Percentiles rank a stretch among this genome's conserved stretches.
phyloP scores from a whole-genome alignment of 2,113 vertebrate genomes.

The Anguilla japonica region DNA sequence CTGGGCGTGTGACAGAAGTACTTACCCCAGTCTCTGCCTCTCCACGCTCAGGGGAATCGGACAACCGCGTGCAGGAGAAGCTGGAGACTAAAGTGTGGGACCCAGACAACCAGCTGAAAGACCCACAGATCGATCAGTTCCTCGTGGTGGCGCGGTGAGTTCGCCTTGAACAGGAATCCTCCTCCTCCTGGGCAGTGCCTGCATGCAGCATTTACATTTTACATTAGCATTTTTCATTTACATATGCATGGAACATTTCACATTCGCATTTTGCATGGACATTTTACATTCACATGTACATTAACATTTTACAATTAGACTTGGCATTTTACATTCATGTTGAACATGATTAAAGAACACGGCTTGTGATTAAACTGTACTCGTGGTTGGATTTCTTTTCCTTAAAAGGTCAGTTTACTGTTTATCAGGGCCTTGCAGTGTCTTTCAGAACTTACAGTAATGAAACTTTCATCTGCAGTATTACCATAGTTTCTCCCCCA shows the following conservation, averaged over 20 bases:
- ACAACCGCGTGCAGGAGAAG: constrained; percentile 85
- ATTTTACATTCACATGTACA: too few relatives aligned
- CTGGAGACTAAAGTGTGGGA: constrained; percentile 94
- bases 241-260: too few relatives aligned
- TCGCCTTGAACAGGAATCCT: neutral
- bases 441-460: neutral
- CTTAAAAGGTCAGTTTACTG: neutral
- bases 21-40: too few relatives aligned
- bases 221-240: too few relatives aligned
- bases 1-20: too few relatives aligned
- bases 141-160: constrained; percentile 89
- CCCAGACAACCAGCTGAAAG: constrained; percentile 87
- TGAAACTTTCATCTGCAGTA: neutral
- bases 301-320: too few relatives aligned
- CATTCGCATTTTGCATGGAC: too few relatives aligned
- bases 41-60: constrained; percentile 70
- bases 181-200: neutral
- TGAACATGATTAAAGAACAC: too few relatives aligned
- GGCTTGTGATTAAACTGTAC: too few relatives aligned
- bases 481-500: neutral
- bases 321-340: too few relatives aligned
- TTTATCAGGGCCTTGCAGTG: neutral
- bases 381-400: neutral
- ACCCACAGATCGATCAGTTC: constrained; percentile 93
- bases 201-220: too few relatives aligned